Percentiles rank a stretch among this genome's conserved stretches.
Evolutionary conservation across 2,113 vertebrate species (phyloP).

Genomic region (Ammospiza nelsoni): DNA sequence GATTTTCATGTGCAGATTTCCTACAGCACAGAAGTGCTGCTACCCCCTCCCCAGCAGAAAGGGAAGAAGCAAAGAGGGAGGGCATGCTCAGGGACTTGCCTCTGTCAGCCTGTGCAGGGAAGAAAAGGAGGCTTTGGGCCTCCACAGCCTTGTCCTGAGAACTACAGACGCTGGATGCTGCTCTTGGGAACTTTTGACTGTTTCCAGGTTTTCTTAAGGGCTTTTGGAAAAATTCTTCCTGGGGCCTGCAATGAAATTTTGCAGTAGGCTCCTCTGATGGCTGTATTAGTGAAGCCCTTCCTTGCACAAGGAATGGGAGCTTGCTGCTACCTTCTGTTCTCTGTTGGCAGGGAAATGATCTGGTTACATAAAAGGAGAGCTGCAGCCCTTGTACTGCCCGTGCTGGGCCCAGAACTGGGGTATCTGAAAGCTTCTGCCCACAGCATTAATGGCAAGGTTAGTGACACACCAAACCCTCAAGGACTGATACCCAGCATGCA

Average conservation of each 20-base stretch:
- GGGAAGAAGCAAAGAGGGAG: slow-evolving; percentile 58
- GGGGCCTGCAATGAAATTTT: slow-evolving; percentile 55
- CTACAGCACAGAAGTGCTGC: background rate
- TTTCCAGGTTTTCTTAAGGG: slow-evolving; percentile 36
- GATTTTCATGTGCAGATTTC: background rate
- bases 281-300: slow-evolving; percentile 5
- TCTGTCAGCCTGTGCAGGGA: slow-evolving; percentile 35
- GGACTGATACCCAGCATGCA: background rate
- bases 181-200: background rate
- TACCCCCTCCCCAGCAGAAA: background rate
- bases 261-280: slow-evolving; percentile 29
- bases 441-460: background rate
- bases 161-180: background rate
- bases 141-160: slow-evolving; percentile 51
- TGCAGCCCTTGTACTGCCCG: background rate
- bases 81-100: slow-evolving; percentile 59
- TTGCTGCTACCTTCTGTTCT: slow-evolving; percentile 5
- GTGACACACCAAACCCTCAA: background rate
- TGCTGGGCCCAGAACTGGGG: background rate
- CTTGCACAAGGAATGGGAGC: background rate
- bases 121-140: slow-evolving; percentile 35
- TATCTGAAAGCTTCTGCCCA: background rate
- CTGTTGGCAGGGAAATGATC: slow-evolving; percentile 22
- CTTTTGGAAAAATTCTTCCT: slow-evolving; percentile 49
- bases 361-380: background rate